Conservation (phyloP, 2,888 invertebrate species). For the Brachyopa scutellaris region DNA sequence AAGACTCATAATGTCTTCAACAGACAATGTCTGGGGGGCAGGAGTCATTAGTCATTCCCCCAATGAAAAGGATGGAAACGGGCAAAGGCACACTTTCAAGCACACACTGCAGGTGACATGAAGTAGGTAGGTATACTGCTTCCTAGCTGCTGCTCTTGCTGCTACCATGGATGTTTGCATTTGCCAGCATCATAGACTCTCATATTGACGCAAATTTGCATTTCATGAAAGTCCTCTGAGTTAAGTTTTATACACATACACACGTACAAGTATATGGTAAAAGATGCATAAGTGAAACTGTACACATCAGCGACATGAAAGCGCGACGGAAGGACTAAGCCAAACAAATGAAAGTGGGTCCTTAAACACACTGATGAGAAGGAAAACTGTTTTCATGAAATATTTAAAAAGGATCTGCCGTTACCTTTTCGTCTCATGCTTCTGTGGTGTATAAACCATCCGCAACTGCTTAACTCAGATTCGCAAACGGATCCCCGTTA, state of each 20-base stretch:
- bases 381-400: slow-evolving; percentile 70
- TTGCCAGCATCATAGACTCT: slow-evolving; percentile 53
- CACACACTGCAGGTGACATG: slow-evolving; percentile 46
- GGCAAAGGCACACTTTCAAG: slow-evolving; percentile 31
- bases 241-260: slow-evolving; percentile 57
- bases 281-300: slow-evolving; percentile 72
- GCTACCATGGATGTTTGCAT: slow-evolving; percentile 51
- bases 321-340: slow-evolving; percentile 63
- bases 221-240: slow-evolving; percentile 67
- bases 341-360: slow-evolving; percentile 72
- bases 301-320: slow-evolving; percentile 64
- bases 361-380: slow-evolving; percentile 72
- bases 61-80: slow-evolving; percentile 44
- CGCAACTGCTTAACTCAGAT: slow-evolving; percentile 62
- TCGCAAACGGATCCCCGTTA: slow-evolving; percentile 65
- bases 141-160: slow-evolving; percentile 14
- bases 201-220: slow-evolving; percentile 70
- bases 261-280: slow-evolving; percentile 43
- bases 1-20: slow-evolving; percentile 24
- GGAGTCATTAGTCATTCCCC: slow-evolving; percentile 60
- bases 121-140: slow-evolving; percentile 51
- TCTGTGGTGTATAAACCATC: slow-evolving; percentile 52
- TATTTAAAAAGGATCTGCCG: slow-evolving; percentile 44
- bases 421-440: slow-evolving; percentile 26
- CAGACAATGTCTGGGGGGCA: slow-evolving; percentile 30